phyloP scores from a whole-genome alignment of 37 sponge, comb jelly and placozoan genomes.

The Theonella swinhoei region DNA sequence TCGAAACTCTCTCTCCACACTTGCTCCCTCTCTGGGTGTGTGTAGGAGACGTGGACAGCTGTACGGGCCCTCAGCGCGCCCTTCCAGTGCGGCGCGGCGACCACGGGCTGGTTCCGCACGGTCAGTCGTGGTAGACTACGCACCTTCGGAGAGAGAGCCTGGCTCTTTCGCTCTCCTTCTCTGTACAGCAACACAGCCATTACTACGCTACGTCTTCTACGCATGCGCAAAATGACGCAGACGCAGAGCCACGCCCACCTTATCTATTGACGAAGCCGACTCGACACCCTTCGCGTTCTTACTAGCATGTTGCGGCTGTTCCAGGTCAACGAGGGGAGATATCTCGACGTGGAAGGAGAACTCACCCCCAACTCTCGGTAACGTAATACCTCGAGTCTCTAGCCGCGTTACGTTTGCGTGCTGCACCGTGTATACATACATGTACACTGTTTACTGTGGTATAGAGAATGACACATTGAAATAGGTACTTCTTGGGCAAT shows the following conservation, averaged over 20 bases:
- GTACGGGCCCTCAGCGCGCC: background rate
- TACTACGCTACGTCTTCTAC: background rate
- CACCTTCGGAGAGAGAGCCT: background rate
- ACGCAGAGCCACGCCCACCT: background rate
- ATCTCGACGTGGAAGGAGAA: constrained; percentile 11
- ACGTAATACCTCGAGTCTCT: no score
- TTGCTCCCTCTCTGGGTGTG: constrained; percentile 24
- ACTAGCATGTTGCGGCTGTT: constrained; percentile 36
- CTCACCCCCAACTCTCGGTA: constrained; percentile 32
- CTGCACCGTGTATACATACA: background rate
- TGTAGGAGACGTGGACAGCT: background rate
- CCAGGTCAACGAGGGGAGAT: constrained; percentile 45
- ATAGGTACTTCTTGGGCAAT: no score
- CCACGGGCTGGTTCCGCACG: background rate
- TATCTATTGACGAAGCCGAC: background rate
- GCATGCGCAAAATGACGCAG: background rate
- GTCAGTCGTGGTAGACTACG: background rate
- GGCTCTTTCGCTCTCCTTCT: background rate
- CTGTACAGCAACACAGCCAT: background rate
- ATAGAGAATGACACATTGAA: background rate
- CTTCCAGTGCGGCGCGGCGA: background rate
- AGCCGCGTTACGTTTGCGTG: no score
- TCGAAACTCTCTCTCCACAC: constrained; percentile 33
- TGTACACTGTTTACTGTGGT: background rate
- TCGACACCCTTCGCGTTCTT: no score